These are phyloP conservation scores for Doris montereyensis DNA, from an alignment of 2,888 invertebrate genomes.

Conservation along the genomic window DNA sequence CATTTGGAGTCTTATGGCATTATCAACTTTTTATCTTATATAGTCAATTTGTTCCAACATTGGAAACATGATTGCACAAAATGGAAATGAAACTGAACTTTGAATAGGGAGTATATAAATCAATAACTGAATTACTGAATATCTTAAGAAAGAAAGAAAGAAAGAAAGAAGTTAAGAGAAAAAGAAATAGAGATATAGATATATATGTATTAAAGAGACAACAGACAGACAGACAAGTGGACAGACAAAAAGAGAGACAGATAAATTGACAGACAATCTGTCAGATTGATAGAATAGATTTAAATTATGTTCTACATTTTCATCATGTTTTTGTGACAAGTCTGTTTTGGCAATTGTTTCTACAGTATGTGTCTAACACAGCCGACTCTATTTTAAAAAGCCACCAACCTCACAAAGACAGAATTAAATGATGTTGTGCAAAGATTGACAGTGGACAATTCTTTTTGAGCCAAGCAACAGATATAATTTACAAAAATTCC, in stretches of 20 bases:
- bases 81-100: too few relatives aligned
- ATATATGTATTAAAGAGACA: not conserved
- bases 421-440: slow-evolving; percentile 47
- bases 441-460: slow-evolving; percentile 46
- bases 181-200: not conserved
- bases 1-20: too few relatives aligned
- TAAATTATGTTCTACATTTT: not conserved
- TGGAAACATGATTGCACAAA: too few relatives aligned
- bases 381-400: slow-evolving; percentile 47
- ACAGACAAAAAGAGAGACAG: not conserved
- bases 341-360: too few relatives aligned
- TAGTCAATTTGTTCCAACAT: too few relatives aligned
- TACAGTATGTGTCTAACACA: slow-evolving; percentile 51
- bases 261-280: not conserved
- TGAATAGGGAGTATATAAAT: too few relatives aligned
- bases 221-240: not conserved
- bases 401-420: slow-evolving; percentile 51
- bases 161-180: too few relatives aligned
- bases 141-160: too few relatives aligned
- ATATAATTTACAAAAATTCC: slow-evolving; percentile 22
- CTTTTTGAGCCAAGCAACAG: slow-evolving; percentile 45
- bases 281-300: not conserved
- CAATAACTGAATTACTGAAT: too few relatives aligned
- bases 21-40: too few relatives aligned
- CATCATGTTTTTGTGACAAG: too few relatives aligned